Conservation (phyloP, 53 echinoderm and acorn worm species). For the Holothuria scabra region DNA sequence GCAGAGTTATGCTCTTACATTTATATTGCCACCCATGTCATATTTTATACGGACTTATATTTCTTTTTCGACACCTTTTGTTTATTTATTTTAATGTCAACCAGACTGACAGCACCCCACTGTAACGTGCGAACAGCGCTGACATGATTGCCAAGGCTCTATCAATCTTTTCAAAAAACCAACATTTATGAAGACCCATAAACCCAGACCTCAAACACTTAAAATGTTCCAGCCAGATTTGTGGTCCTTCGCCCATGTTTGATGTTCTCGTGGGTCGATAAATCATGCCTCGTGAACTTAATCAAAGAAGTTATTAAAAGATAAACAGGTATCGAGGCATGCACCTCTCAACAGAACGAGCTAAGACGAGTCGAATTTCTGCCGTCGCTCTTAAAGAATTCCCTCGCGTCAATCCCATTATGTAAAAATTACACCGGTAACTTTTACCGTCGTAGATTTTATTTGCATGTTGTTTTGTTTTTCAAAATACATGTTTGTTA, state of each 20-base stretch:
- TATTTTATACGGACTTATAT: too few species aligned
- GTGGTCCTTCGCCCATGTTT: conserved; percentile 31
- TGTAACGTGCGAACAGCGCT: too few species aligned
- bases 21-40: too few species aligned
- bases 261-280: not conserved
- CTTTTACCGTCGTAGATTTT: too few species aligned
- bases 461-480: too few species aligned
- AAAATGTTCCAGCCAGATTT: conserved; percentile 37
- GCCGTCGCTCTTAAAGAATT: not conserved
- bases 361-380: not conserved
- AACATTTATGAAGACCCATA: conserved; percentile 44
- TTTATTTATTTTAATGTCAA: conserved; percentile 47
- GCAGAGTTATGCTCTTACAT: too few species aligned
- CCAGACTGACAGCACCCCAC: conserved; percentile 14
- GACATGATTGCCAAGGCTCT: too few species aligned
- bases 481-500: too few species aligned
- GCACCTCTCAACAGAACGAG: too few species aligned
- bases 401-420: not conserved
- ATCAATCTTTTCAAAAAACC: conserved; percentile 20
- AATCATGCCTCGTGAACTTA: not conserved
- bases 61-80: not conserved
- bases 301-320: too few species aligned
- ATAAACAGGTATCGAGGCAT: too few species aligned
- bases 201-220: conserved; percentile 39
- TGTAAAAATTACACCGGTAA: too few species aligned